phyloP scores from a whole-genome alignment of 2,113 vertebrate genomes.

The Tamias sibiricus region DNA sequence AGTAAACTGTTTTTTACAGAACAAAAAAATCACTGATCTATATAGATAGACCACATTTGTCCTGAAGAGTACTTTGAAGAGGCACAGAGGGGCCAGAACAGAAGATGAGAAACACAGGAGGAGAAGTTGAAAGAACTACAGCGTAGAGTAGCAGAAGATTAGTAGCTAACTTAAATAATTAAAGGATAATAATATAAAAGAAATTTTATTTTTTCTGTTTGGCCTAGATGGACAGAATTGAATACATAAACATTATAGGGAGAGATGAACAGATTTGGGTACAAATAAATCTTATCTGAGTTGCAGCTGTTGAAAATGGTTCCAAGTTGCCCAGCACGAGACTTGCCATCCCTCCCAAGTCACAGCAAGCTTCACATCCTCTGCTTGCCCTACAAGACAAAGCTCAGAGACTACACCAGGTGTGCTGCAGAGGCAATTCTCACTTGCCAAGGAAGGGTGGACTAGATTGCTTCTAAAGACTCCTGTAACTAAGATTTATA shows the following conservation, averaged over 20 bases:
- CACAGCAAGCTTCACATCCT: background rate
- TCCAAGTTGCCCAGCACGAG: accelerated
- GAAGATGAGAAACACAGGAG: background rate
- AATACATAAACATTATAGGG: background rate
- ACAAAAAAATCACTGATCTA: background rate
- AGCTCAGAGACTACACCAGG: background rate
- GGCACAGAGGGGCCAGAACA: background rate
- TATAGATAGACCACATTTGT: background rate
- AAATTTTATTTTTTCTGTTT: background rate
- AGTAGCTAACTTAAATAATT: background rate
- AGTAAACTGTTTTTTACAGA: background rate
- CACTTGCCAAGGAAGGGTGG: accelerated
- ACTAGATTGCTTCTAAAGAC: background rate
- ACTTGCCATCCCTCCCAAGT: background rate
- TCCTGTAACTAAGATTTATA: background rate
- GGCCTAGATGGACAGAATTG: background rate
- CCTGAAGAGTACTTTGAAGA: background rate
- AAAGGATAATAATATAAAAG: background rate
- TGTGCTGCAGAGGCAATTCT: background rate
- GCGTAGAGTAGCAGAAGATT: background rate
- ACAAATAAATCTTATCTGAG: background rate
- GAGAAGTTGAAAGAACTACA: background rate
- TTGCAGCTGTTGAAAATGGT: background rate
- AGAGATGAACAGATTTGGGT: background rate
- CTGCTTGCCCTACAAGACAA: background rate